Evolutionary conservation across 2,888 invertebrate genomes (phyloP).

Genomic region (Melangyna quadrimaculata): DNA sequence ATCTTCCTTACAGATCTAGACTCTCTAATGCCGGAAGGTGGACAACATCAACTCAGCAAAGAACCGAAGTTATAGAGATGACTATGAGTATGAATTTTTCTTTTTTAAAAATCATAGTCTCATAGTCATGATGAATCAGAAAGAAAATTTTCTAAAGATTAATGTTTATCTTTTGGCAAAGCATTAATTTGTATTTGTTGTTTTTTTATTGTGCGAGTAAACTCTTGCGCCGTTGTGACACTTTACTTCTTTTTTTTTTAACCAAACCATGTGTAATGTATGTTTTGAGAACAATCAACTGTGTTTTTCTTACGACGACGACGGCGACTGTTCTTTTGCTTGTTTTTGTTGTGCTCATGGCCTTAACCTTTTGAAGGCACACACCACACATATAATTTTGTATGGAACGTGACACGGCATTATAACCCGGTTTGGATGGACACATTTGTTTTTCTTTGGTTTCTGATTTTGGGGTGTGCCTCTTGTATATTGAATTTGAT

Average conservation of each 20-base stretch:
- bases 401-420: conserved; percentile 42
- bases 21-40: conserved; percentile 47
- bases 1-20: conserved; percentile 26
- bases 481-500: conserved; percentile 49
- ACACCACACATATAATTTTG: background rate
- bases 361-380: conserved; percentile 61
- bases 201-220: background rate
- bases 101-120: background rate
- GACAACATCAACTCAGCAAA: background rate
- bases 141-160: conserved; percentile 30
- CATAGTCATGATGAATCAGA: background rate
- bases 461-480: conserved; percentile 55
- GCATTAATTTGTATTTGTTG: background rate
- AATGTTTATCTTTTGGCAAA: conserved; percentile 47
- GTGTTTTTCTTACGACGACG: background rate
- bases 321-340: background rate
- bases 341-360: conserved; percentile 48
- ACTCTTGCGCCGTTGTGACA: conserved; percentile 13
- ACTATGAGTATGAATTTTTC: background rate
- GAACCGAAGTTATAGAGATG: too few species aligned
- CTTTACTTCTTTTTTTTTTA: background rate
- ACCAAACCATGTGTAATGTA: background rate
- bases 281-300: conserved; percentile 56
- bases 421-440: conserved; percentile 51
- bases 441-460: background rate